These are phyloP conservation scores for Kryptopterus vitreolus DNA, from an alignment of 2,797 vertebrate genomes.

Conservation along the genomic window DNA sequence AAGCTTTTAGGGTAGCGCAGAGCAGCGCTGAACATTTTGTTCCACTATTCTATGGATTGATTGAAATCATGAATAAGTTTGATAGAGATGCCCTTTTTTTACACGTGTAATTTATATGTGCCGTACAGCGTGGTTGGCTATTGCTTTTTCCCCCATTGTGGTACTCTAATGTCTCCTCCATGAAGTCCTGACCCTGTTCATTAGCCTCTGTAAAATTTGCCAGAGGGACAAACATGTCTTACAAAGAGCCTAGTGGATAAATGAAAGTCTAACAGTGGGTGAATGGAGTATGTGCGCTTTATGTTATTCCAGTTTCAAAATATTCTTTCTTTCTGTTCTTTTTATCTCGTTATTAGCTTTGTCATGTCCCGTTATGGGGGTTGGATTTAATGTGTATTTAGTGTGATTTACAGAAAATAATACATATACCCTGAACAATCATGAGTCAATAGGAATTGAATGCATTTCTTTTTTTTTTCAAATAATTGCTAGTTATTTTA, in stretches of 20 bases:
- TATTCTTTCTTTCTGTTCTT: not conserved
- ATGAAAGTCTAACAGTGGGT: not conserved
- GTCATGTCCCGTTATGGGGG: constrained; percentile 2
- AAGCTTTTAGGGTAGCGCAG: not conserved
- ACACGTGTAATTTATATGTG: not conserved
- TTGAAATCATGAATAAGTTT: constrained; percentile 20
- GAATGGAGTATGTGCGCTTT: constrained; percentile 2
- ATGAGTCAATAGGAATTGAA: not conserved
- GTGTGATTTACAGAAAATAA: not conserved
- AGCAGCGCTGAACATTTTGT: not conserved
- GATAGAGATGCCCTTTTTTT: not conserved
- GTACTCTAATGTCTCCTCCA: not conserved
- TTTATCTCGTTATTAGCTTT: not conserved
- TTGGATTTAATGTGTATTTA: constrained; percentile 3
- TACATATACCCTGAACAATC: not conserved
- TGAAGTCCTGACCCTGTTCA: constrained; percentile 10
- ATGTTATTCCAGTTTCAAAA: not conserved
- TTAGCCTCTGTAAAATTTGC: constrained; percentile 5
- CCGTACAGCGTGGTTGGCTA: not conserved
- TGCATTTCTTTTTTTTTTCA: not conserved
- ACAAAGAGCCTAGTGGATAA: not conserved
- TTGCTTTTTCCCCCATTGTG: constrained; percentile 6
- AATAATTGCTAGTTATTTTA: not conserved
- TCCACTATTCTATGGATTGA: not conserved
- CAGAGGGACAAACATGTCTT: constrained; percentile 4